These are phyloP conservation scores for Rhabdomys dilectus DNA, from an alignment of 2,113 vertebrate genomes.

Conservation along the genomic window DNA sequence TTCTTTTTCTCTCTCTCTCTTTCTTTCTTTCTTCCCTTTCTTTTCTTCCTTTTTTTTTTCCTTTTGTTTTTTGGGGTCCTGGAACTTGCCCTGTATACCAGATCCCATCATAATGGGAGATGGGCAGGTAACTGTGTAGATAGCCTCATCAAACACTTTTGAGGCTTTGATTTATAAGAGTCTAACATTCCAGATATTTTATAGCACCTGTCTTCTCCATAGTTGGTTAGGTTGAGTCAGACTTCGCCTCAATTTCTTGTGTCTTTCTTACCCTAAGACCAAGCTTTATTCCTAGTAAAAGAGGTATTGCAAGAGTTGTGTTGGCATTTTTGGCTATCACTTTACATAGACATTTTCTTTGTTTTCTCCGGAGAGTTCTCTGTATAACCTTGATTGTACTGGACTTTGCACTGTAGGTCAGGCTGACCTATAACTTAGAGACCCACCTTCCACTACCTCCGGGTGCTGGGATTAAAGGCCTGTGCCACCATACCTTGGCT, in stretches of 20 bases:
- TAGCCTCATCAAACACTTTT: conserved; percentile 98
- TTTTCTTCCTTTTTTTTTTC: not conserved
- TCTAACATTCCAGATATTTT: conserved; percentile 97
- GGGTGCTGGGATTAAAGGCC: not conserved
- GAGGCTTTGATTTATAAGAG: conserved; percentile 95
- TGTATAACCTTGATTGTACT: not conserved
- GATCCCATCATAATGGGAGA: conserved; percentile 91
- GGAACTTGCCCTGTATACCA: not conserved
- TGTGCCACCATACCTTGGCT: not conserved
- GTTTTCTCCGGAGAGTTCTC: conserved; percentile 64
- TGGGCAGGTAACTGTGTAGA: conserved; percentile 95
- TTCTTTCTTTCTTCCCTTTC: no score
- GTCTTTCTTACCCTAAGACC: conserved; percentile 97
- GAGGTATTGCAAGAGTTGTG: conserved; percentile 98
- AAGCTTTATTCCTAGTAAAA: conserved; percentile 98
- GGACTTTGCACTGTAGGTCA: not conserved
- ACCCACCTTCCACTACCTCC: not conserved
- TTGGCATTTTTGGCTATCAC: conserved; percentile 97
- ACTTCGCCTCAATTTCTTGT: conserved; percentile 98
- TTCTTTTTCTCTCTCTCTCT: accelerated
- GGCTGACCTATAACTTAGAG: not conserved
- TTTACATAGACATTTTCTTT: conserved; percentile 95
- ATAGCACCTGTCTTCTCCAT: conserved; percentile 99
- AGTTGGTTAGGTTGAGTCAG: conserved; percentile 95
- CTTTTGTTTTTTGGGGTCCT: not conserved